These are phyloP conservation scores for Apodemia mormo DNA, from an alignment of 2,888 invertebrate species.

Conservation along the genomic window DNA sequence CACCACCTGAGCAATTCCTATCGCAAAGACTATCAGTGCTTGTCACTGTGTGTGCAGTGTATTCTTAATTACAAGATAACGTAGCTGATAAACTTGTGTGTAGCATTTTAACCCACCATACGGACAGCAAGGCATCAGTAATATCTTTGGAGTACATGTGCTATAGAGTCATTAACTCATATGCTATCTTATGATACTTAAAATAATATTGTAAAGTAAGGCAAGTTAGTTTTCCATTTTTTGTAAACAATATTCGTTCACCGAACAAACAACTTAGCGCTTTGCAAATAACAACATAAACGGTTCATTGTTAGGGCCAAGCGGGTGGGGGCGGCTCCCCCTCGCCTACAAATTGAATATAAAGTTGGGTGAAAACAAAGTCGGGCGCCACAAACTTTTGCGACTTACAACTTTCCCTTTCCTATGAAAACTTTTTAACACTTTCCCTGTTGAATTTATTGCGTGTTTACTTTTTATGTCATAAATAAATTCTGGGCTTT, in stretches of 20 bases:
- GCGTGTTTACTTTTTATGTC: constrained; percentile 14
- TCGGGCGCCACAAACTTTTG: constrained; percentile 63
- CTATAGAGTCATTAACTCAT: too few relatives aligned
- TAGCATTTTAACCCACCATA: too few relatives aligned
- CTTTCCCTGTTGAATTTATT: constrained; percentile 55
- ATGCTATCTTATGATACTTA: too few relatives aligned
- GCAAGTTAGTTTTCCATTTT: neutral
- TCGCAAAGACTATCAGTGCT: too few relatives aligned
- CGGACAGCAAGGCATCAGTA: too few relatives aligned
- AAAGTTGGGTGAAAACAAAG: constrained; percentile 62
- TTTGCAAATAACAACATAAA: constrained; percentile 47
- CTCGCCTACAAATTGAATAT: constrained; percentile 23
- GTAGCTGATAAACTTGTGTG: too few relatives aligned
- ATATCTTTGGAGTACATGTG: too few relatives aligned
- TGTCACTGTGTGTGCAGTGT: too few relatives aligned
- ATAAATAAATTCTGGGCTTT: neutral
- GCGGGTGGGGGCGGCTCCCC: constrained; percentile 29
- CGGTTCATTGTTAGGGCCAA: constrained; percentile 49
- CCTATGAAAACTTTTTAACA: constrained; percentile 63
- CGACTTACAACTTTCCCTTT: constrained; percentile 68
- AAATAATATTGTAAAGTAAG: too few relatives aligned
- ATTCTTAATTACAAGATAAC: too few relatives aligned
- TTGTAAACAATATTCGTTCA: constrained; percentile 23
- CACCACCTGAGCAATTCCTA: too few relatives aligned
- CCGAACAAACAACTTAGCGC: constrained; percentile 34